These are phyloP conservation scores for Upupa epops DNA, from an alignment of 2,113 vertebrate genomes.

Conservation along the genomic window DNA sequence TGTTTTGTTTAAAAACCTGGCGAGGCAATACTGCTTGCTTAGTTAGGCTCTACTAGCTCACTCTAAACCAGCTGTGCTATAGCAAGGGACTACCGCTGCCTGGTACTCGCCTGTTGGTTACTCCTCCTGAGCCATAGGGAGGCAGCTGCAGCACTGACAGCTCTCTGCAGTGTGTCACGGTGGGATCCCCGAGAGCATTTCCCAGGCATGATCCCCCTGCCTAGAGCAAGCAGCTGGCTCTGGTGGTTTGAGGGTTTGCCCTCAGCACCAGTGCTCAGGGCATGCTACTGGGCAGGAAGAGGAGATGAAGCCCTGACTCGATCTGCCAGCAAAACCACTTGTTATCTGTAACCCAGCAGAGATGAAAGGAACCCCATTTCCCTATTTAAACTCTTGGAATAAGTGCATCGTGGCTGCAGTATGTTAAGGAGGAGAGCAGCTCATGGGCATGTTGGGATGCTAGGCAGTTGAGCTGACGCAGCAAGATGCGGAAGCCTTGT, in stretches of 20 bases:
- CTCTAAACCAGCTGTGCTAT: not conserved
- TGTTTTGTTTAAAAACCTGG: not conserved
- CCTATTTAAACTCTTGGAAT: not conserved
- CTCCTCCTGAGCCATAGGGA: not conserved
- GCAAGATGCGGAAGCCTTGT: not conserved
- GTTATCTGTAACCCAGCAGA: conserved; percentile 32
- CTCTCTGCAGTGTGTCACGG: fast-evolving
- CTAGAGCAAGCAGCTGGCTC: conserved; percentile 30
- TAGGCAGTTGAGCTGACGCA: not conserved
- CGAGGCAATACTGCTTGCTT: not conserved
- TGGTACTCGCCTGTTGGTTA: not conserved
- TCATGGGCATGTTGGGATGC: not conserved
- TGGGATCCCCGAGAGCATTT: not conserved
- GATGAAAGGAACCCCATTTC: conserved; percentile 39
- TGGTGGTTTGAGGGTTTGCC: conserved; percentile 10
- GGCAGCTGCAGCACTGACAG: not conserved
- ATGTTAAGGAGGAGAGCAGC: not conserved
- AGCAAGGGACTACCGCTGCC: not conserved
- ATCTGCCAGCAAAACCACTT: conserved; percentile 28
- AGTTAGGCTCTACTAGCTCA: not conserved
- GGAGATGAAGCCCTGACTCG: not conserved
- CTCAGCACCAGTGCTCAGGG: not conserved
- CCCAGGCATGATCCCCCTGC: not conserved
- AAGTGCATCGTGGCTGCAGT: not conserved
- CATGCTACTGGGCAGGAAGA: conserved; percentile 11